A percentile compares a stretch with the other conserved stretches of the same genome.
phyloP scores from a whole-genome alignment of 2,797 vertebrate species.

The Gymnothorax javanicus region DNA sequence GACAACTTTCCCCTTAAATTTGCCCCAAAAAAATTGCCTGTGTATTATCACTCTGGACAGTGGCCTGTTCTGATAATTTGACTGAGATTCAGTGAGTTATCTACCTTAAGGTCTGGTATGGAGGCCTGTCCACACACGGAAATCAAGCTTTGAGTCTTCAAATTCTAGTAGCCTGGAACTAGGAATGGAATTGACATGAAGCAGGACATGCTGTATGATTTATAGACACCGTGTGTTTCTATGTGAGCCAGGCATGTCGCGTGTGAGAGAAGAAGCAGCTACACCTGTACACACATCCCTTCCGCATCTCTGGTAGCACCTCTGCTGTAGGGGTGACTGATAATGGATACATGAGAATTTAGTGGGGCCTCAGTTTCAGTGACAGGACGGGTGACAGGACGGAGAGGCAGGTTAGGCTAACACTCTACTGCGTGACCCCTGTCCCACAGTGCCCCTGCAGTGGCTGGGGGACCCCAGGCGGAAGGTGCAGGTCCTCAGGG shows the following conservation, averaged over 20 bases:
- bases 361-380: background rate
- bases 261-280: background rate
- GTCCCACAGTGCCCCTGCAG: slow-evolving; percentile 44
- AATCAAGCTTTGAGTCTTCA: no score
- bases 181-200: no score
- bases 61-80: background rate
- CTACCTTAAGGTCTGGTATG: background rate
- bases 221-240: background rate
- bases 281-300: background rate
- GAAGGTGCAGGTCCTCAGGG: slow-evolving; percentile 64
- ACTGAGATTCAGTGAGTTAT: background rate
- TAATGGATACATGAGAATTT: background rate
- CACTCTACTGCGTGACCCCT: no score
- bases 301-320: background rate
- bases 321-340: background rate
- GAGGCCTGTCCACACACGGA: no score
- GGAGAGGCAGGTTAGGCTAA: no score
- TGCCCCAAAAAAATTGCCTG: no score
- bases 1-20: no score
- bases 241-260: background rate
- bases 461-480: slow-evolving; percentile 72
- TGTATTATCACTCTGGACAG: background rate
- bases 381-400: background rate
- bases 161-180: no score
- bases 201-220: no score